A percentile compares a stretch with the other conserved stretches of the same genome.
Conservation (phyloP, 2,797 vertebrate species). For the Anguilla obscura region DNA sequence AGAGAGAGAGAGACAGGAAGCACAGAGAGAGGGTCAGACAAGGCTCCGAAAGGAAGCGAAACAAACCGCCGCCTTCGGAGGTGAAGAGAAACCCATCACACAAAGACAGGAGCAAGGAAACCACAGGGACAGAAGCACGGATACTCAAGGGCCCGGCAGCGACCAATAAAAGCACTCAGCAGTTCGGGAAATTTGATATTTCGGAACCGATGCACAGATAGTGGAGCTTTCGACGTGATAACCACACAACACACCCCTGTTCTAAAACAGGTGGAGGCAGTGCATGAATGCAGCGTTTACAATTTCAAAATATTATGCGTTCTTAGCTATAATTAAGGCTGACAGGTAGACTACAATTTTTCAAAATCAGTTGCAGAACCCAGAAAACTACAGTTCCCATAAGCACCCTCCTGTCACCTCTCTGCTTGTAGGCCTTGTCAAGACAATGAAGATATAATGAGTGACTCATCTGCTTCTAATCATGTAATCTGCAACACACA, state of each 20-base stretch:
- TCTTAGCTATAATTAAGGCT: not conserved
- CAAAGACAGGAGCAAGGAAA: conserved; percentile 47
- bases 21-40: conserved; percentile 79
- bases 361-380: not conserved
- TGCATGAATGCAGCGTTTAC: not conserved
- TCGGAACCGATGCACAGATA: not conserved
- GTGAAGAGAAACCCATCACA: conserved; percentile 40
- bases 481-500: not conserved
- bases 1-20: conserved; percentile 51
- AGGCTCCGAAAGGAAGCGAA: conserved; percentile 58
- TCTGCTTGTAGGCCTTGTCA: not conserved
- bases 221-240: not conserved
- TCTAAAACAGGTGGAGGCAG: not conserved
- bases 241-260: not conserved
- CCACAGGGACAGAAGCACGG: conserved; percentile 62
- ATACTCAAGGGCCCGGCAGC: conserved; percentile 57
- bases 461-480: not conserved
- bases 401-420: not conserved
- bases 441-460: not conserved
- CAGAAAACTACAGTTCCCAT: not conserved
- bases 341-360: not conserved
- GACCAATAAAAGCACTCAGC: conserved; percentile 49
- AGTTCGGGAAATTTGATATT: conserved; percentile 32
- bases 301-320: not conserved
- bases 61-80: conserved; percentile 58